Evolutionary conservation across 2,113 vertebrate species (phyloP).

Genomic region (Panurus biarmicus): DNA sequence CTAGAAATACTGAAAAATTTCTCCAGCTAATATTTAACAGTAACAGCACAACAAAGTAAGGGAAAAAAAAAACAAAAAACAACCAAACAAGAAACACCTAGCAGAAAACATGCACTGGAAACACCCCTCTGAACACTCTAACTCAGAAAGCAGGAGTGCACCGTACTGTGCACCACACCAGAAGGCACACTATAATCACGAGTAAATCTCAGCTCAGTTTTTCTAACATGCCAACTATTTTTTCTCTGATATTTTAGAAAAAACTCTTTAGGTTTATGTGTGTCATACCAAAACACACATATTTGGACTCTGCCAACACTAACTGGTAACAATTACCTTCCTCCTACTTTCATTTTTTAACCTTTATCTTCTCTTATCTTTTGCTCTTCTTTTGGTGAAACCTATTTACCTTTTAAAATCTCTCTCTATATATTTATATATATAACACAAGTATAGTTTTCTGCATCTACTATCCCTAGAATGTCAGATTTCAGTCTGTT

Average conservation of each 20-base stretch:
- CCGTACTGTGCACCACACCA: neutral
- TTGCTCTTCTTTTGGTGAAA: neutral
- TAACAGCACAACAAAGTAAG: neutral
- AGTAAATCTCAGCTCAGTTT: neutral
- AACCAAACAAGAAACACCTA: too few relatives aligned
- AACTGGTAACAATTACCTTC: neutral
- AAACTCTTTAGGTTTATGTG: neutral
- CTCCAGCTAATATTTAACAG: neutral
- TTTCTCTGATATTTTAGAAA: neutral
- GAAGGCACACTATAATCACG: neutral
- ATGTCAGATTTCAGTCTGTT: neutral
- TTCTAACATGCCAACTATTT: neutral
- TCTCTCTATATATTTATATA: neutral
- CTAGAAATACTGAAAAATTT: neutral
- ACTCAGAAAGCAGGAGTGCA: neutral
- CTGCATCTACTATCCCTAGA: neutral
- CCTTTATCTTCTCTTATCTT: neutral
- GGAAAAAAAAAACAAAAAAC: neutral
- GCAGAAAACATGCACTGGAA: neutral
- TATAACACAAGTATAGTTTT: accelerated
- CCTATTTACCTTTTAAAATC: neutral
- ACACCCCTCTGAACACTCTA: neutral
- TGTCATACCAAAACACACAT: neutral
- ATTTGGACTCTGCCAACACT: neutral
- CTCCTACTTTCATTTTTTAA: neutral